Base-by-base conservation (phyloP, 2,797 vertebrate species). In the Phrynocephalus forsythii region DNA sequence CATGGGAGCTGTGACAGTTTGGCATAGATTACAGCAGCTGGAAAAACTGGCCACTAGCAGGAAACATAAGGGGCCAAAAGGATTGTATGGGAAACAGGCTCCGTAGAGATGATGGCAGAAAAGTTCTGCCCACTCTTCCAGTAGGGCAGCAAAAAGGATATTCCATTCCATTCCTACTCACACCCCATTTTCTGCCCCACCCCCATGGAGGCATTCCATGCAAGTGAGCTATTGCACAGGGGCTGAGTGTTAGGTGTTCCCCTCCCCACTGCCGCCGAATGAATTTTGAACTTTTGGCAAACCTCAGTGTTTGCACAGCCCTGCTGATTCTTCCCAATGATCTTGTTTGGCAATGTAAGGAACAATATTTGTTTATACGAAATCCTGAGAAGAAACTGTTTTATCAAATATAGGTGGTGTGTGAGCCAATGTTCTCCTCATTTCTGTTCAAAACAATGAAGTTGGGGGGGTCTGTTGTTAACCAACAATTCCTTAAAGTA, bases 1-100 rank as follows among this genome's bases (percentile, higher is more conserved):
- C 83, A 52, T 75, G 69, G 69, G 83, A 88, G n/a, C 87, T 56
- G 76, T 75, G 69, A 52, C 52, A 56, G 78, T 44, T 85, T 88
- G 83, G 69, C 78, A 75, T 81, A 67, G 20, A 73, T 66, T 81
- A 52, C 44, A 68, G 71, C 44, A 88, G 38, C 79, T 84, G n/a
- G 87, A 80, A 75, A 44, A 88, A 84, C 68, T n/a, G 33, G 56
- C 67, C 56, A 67, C 22, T 73, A 38, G 60, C n/a, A 80, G 78
- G 77, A 85, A 81, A 84, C 63, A 16, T 48, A 85, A 88, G 78
- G 78, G 69, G 38, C 44, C 56, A 56, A 75, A 84, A 85, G 83
- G 77, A 75, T 66, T 73, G n/a, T 66, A 85, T 67, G 83, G 77
- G 69, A 85, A 82, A 85, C 48, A 80, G 83, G 44, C n/a, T 38